A percentile compares a stretch with the other conserved stretches of the same genome.
phyloP scores from a whole-genome alignment of 2,113 vertebrate species.

The Axis porcinus region DNA sequence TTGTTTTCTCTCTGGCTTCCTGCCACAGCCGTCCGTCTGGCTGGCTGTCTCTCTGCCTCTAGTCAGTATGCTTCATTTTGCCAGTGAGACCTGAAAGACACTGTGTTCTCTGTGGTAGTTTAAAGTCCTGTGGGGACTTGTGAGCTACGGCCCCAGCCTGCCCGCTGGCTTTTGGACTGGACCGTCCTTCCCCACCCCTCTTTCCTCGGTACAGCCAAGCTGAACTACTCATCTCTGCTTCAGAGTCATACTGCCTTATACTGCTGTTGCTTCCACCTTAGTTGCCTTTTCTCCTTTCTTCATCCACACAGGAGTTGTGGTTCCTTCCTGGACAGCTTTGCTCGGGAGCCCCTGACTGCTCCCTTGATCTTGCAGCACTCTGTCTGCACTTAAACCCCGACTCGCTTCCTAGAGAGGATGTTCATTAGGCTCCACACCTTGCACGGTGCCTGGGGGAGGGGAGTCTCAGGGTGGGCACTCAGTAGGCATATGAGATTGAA shows the following conservation, averaged over 20 bases:
- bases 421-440: background rate
- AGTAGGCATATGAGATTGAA: background rate
- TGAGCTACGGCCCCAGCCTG: background rate
- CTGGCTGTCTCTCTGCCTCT: background rate
- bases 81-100: background rate
- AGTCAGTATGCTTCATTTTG: background rate
- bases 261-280: background rate
- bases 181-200: background rate
- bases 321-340: background rate
- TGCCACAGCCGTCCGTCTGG: background rate
- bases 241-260: background rate
- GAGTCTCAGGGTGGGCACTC: background rate
- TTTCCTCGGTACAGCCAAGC: background rate
- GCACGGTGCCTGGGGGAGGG: background rate
- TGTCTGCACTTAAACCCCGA: background rate
- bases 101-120: background rate
- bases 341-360: background rate
- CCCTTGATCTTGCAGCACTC: background rate
- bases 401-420: background rate
- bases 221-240: background rate
- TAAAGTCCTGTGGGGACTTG: background rate
- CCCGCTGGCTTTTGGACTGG: background rate
- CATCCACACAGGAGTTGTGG: background rate
- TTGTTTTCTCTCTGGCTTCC: background rate
- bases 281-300: background rate